A percentile compares a stretch with the other conserved stretches of the same genome.
These are phyloP conservation scores for Cavia porcellus DNA, from an alignment of 2,113 vertebrate genomes.

Conservation along the genomic window DNA sequence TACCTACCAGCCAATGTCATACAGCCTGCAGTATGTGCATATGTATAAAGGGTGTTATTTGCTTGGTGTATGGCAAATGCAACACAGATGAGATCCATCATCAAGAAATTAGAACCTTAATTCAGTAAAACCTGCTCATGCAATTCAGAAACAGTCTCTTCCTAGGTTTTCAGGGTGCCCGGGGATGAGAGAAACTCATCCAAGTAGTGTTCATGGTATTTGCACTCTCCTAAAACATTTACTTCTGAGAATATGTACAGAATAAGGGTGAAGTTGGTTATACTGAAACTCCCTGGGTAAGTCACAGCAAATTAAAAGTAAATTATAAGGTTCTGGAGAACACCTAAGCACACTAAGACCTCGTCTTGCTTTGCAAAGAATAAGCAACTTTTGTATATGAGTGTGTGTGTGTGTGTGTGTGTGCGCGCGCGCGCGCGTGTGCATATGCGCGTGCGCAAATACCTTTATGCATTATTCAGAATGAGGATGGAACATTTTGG, in stretches of 20 bases:
- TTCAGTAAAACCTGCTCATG: conserved; percentile 52
- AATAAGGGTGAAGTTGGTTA: conserved; percentile 2
- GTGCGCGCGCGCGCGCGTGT: background rate
- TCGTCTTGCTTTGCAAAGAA: conserved; percentile 34
- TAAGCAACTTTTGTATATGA: background rate
- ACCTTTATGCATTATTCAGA: conserved; percentile 35
- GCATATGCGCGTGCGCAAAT: no score
- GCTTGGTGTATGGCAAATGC: conserved; percentile 55
- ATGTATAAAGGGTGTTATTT: conserved; percentile 29
- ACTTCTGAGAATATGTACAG: conserved; percentile 55
- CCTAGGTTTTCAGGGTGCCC: conserved; percentile 45
- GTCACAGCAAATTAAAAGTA: conserved; percentile 39
- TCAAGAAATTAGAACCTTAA: conserved; percentile 70
- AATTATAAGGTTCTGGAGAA: conserved; percentile 24
- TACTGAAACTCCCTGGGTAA: conserved; percentile 36
- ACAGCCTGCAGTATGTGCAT: background rate
- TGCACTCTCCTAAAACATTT: conserved; percentile 51
- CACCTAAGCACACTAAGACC: background rate
- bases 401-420: background rate
- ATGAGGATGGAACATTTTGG: conserved; percentile 21
- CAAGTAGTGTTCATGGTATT: conserved; percentile 25
- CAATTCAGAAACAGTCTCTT: conserved; percentile 49
- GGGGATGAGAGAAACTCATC: background rate
- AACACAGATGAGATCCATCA: conserved; percentile 57
- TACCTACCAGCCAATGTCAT: conserved; percentile 52